Evolutionary conservation across 92 coral and sea anemone genomes (phyloP).

Genomic region (Heteractis magnifica): DNA sequence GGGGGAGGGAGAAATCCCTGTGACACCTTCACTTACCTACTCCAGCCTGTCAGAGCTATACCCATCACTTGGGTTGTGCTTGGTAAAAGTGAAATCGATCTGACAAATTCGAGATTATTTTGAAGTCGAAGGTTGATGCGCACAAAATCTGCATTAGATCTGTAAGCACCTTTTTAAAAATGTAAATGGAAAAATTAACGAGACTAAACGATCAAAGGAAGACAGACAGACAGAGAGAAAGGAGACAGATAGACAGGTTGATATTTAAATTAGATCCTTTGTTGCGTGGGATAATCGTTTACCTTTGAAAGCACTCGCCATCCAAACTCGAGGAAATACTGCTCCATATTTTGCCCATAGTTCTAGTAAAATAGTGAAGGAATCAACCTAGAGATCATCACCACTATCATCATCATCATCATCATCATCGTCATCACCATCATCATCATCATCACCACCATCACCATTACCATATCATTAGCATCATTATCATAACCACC

Average conservation of each 20-base stretch:
- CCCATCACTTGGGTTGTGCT: constrained; percentile 58
- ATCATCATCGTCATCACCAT: too few species aligned
- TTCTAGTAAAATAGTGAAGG: constrained; percentile 20
- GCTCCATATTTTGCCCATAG: constrained; percentile 71
- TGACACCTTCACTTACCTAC: constrained; percentile 46
- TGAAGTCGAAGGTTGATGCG: constrained; percentile 66
- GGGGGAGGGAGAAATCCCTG: too few species aligned
- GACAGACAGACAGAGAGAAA: too few species aligned
- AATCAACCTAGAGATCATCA: too few species aligned
- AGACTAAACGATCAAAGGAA: background rate
- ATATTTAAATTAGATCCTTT: too few species aligned
- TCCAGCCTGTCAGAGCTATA: constrained; percentile 87
- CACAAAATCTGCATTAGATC: constrained; percentile 77
- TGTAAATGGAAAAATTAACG: background rate
- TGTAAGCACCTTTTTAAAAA: constrained; percentile 58
- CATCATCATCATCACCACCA: too few species aligned
- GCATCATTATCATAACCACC: too few species aligned
- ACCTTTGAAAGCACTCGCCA: constrained; percentile 93
- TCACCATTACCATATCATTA: too few species aligned
- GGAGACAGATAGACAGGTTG: background rate
- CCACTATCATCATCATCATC: too few species aligned
- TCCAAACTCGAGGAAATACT: constrained; percentile 69
- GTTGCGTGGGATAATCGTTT: background rate
- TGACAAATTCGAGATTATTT: constrained; percentile 71
- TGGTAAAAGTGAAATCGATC: constrained; percentile 45